Evolutionary conservation across 2,888 invertebrate species (phyloP).

Genomic region (Coleophora flavipennella): DNA sequence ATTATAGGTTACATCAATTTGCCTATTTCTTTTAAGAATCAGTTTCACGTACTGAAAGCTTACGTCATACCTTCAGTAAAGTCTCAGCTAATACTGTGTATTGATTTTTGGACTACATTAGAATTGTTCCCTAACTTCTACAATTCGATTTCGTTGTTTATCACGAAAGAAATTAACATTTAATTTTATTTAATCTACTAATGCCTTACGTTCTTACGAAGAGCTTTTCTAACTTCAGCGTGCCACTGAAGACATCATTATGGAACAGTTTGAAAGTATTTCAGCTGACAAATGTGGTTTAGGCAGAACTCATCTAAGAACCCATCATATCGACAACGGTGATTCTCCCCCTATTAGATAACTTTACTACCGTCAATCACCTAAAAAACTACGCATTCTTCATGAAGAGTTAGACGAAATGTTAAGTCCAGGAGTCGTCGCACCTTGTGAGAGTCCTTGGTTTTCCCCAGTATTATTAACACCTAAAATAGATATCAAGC

Average conservation of each 20-base stretch:
- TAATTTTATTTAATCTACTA: background rate
- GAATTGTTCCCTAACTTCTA: constrained; percentile 8
- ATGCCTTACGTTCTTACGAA: no score
- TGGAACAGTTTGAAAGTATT: constrained; percentile 12
- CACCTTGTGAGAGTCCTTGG: background rate
- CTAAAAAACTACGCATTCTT: constrained; percentile 14
- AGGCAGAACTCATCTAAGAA: no score
- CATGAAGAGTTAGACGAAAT: no score
- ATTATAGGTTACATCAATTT: constrained; percentile 5
- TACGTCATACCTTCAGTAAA: constrained; percentile 11
- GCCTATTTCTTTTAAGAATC: no score
- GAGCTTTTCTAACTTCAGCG: constrained; percentile 2
- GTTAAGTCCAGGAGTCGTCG: background rate
- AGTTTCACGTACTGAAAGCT: constrained; percentile 9
- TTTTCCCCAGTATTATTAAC: constrained; percentile 6
- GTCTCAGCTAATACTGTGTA: constrained; percentile 10
- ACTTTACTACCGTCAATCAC: constrained; percentile 18
- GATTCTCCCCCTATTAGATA: constrained; percentile 16
- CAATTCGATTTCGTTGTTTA: background rate
- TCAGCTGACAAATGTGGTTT: constrained; percentile 14
- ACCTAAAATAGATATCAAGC: constrained; percentile 4
- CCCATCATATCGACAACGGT: constrained; percentile 17
- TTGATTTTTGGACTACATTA: constrained; percentile 15
- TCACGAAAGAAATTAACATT: no score
- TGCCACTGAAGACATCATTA: constrained; percentile 7